These are phyloP conservation scores for Flexamia atlantica DNA, from an alignment of 2,888 invertebrate species.

Conservation along the genomic window DNA sequence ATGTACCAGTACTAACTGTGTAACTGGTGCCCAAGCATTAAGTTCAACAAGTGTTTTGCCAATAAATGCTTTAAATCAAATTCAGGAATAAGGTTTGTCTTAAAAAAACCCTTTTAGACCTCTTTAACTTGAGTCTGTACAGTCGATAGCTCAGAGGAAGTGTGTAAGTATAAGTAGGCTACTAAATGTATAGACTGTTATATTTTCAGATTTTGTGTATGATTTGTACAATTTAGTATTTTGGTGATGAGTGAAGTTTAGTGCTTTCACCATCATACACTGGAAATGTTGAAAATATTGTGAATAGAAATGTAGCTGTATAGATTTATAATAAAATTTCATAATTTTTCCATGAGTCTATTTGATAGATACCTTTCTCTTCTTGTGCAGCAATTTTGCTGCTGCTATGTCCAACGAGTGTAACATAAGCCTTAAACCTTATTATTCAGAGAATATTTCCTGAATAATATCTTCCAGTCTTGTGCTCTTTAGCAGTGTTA, in stretches of 20 bases:
- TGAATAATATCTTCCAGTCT: too few species aligned
- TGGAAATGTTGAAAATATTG: background rate
- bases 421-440: too few species aligned
- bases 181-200: background rate
- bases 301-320: slow-evolving; percentile 23
- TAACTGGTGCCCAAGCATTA: too few species aligned
- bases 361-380: slow-evolving; percentile 1
- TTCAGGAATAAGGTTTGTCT: too few species aligned
- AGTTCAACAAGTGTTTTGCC: too few species aligned
- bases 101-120: background rate
- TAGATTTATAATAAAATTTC: slow-evolving; percentile 34
- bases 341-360: slow-evolving; percentile 14
- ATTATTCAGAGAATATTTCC: too few species aligned
- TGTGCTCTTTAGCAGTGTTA: too few species aligned
- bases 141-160: background rate
- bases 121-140: background rate
- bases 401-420: too few species aligned
- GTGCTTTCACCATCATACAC: background rate
- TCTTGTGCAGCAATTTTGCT: background rate
- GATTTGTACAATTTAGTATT: background rate
- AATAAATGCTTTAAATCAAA: too few species aligned
- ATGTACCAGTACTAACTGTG: too few species aligned
- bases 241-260: background rate
- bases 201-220: background rate
- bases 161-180: too few species aligned